Evolutionary conservation across 2,797 vertebrate species (phyloP).

Genomic region (Chelon labrosus): DNA sequence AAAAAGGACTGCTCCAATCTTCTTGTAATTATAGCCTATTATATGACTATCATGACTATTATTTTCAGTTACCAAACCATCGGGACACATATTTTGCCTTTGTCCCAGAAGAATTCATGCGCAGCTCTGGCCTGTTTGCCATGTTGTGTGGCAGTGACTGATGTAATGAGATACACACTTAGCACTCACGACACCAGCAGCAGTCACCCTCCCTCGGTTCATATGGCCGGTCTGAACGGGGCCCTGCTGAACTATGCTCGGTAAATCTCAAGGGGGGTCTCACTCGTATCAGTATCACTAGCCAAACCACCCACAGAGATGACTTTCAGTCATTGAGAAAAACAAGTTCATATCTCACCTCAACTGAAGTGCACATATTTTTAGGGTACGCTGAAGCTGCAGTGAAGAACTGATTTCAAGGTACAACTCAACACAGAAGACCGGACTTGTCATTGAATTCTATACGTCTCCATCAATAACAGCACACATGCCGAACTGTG

Average conservation of each 20-base stretch:
- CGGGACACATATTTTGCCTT: conserved; percentile 5
- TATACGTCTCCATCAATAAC: not conserved
- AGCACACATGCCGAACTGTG: not conserved
- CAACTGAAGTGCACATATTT: conserved; percentile 6
- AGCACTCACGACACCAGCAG: conserved; percentile 32
- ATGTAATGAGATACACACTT: conserved; percentile 60
- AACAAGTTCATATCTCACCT: conserved; percentile 18
- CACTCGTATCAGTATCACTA: conserved; percentile 49
- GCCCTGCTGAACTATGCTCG: conserved; percentile 49
- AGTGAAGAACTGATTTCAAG: not conserved
- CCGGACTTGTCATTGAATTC: too few species aligned
- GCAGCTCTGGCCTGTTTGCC: conserved; percentile 46
- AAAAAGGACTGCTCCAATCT: not conserved
- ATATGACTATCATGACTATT: not conserved
- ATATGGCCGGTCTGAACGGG: conserved; percentile 56
- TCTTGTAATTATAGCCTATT: not conserved
- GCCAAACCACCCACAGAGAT: conserved; percentile 64
- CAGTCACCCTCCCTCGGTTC: conserved; percentile 38
- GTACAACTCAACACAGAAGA: not conserved
- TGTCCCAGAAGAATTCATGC: conserved; percentile 39
- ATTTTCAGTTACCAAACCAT: not conserved
- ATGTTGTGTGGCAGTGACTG: conserved; percentile 45
- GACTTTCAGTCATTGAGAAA: conserved; percentile 21
- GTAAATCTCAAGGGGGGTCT: conserved; percentile 55
- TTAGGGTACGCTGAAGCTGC: not conserved